Conservation (phyloP, 1,140 invertebrate species). For the Drosophila ficusphila region DNA sequence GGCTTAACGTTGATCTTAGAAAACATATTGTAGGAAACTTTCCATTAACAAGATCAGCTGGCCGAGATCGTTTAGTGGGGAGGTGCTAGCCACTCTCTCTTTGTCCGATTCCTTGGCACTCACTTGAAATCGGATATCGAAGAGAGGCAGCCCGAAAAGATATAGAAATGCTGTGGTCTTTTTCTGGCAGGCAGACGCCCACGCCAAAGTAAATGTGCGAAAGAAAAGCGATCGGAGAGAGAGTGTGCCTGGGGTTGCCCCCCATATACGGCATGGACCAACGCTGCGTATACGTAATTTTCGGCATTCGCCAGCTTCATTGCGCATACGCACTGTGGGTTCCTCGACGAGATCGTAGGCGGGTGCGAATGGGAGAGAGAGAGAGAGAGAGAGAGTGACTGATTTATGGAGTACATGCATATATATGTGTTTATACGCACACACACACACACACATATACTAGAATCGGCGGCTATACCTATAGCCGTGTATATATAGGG, state of each 20-base stretch:
- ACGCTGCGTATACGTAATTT: conserved; percentile 72
- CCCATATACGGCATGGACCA: conserved; percentile 70
- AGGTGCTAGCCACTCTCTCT: not conserved
- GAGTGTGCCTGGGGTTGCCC: conserved; percentile 29
- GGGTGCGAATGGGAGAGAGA: conserved; percentile 2
- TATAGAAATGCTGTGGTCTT: not conserved
- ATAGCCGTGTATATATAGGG: conserved; percentile 25
- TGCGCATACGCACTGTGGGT: conserved; percentile 73
- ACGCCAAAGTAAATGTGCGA: conserved; percentile 37
- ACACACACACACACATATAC: conserved; percentile 1
- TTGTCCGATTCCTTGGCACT: not conserved
- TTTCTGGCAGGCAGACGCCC: conserved; percentile 26
- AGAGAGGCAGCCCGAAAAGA: conserved; percentile 10
- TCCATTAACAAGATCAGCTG: conserved; percentile 5
- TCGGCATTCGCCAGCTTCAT: conserved; percentile 29
- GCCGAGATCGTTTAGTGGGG: not conserved
- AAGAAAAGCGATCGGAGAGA: not conserved
- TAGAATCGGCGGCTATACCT: not conserved
- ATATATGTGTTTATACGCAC: not conserved
- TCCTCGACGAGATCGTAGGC: conserved; percentile 13
- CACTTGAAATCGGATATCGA: conserved; percentile 68
- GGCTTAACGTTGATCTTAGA: not conserved
- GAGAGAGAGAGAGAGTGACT: not conserved
- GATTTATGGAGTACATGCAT: conserved; percentile 35
- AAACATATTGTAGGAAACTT: not conserved